phyloP scores from a whole-genome alignment of 2,888 invertebrate species.

The Gonocerus acuteangulatus region DNA sequence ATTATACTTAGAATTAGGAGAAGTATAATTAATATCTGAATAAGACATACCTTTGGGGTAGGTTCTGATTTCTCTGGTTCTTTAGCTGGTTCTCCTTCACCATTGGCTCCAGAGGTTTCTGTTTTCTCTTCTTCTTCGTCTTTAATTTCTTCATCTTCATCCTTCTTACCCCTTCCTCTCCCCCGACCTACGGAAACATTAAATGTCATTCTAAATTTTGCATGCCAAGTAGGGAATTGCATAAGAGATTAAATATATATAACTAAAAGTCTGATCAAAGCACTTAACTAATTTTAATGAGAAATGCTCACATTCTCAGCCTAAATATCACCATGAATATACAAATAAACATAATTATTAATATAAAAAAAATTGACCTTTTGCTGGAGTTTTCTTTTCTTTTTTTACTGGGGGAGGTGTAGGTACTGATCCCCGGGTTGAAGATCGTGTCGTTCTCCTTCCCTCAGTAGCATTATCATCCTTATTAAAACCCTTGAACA shows the following conservation, averaged over 20 bases:
- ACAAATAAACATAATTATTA: neutral
- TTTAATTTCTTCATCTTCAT: conserved; percentile 30
- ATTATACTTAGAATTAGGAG: too few species aligned
- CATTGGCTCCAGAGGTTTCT: conserved; percentile 32
- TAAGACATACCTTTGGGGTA: conserved; percentile 13
- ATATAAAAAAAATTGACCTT: conserved; percentile 28
- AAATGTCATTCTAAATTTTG: neutral
- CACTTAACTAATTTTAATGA: neutral
- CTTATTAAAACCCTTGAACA: conserved; percentile 14
- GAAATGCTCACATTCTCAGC: conserved; percentile 13
- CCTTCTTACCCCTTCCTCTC: conserved; percentile 35
- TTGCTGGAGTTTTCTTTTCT: conserved; percentile 35
- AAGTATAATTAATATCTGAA: too few species aligned
- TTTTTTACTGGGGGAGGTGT: conserved; percentile 35
- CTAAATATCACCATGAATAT: conserved; percentile 5
- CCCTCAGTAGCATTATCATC: conserved; percentile 36
- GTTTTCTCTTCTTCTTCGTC: conserved; percentile 30
- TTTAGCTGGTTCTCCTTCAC: conserved; percentile 30
- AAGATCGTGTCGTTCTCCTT: conserved; percentile 36
- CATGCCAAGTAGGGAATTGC: neutral
- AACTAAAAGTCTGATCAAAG: conserved; percentile 6
- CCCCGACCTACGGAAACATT: conserved; percentile 29
- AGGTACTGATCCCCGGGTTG: conserved; percentile 35
- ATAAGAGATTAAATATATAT: neutral
- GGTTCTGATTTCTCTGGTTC: conserved; percentile 23